These are phyloP conservation scores for Kryptopterus vitreolus DNA, from an alignment of 2,797 vertebrate genomes.

Conservation along the genomic window DNA sequence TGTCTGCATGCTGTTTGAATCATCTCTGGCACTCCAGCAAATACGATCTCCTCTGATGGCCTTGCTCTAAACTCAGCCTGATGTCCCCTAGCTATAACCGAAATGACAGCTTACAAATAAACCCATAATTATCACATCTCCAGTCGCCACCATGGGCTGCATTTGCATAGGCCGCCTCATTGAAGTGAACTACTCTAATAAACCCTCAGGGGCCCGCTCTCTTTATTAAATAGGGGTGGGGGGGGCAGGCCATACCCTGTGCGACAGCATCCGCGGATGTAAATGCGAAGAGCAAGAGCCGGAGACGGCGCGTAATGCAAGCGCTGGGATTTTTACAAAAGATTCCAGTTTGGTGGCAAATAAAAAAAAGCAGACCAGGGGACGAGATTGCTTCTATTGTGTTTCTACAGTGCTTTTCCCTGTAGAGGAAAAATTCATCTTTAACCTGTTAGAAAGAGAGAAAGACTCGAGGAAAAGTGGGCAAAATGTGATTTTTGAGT, in stretches of 20 bases:
- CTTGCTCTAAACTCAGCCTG: conserved; percentile 80
- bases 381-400: conserved; percentile 75
- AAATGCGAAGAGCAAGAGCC: conserved; percentile 29
- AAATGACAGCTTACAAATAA: conserved; percentile 87
- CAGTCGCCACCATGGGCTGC: conserved; percentile 73
- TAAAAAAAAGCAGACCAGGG: conserved; percentile 73
- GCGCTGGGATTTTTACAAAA: conserved; percentile 56
- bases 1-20: conserved; percentile 71
- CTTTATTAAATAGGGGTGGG: conserved; percentile 71
- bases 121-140: conserved; percentile 83
- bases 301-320: conserved; percentile 62
- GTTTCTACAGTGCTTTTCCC: conserved; percentile 72
- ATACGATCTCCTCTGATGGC: conserved; percentile 78
- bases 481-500: conserved; percentile 65
- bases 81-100: conserved; percentile 81
- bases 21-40: conserved; percentile 72
- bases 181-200: conserved; percentile 71
- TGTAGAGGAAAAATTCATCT: conserved; percentile 76
- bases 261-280: conserved; percentile 48
- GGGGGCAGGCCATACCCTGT: conserved; percentile 53
- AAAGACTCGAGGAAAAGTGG: conserved; percentile 20
- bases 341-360: conserved; percentile 70
- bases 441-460: conserved; percentile 66
- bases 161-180: conserved; percentile 78
- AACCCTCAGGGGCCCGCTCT: conserved; percentile 71